These are phyloP conservation scores for Vidua macroura DNA, from an alignment of 2,113 vertebrate species.

Conservation along the genomic window DNA sequence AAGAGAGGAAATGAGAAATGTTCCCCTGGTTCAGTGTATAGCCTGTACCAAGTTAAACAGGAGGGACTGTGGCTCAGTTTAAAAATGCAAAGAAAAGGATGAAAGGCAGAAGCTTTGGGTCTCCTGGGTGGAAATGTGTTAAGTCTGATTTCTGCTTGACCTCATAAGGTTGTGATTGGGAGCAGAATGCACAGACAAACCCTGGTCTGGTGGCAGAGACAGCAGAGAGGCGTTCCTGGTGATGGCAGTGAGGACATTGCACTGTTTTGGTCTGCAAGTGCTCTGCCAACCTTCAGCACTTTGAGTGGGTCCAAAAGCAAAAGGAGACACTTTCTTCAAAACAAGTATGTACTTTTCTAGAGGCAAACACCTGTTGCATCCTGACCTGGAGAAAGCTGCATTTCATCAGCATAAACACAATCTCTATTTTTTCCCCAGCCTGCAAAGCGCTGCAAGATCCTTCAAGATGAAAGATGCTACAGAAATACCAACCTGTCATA, in stretches of 20 bases:
- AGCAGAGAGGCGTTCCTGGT: background rate
- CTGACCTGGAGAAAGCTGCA: background rate
- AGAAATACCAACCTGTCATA: background rate
- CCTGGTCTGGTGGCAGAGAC: background rate
- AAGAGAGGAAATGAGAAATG: background rate
- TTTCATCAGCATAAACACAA: background rate
- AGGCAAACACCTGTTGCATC: background rate
- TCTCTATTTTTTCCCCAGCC: background rate
- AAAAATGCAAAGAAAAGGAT: background rate
- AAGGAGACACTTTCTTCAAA: background rate
- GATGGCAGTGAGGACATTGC: background rate
- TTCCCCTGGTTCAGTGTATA: background rate
- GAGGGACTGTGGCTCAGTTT: background rate
- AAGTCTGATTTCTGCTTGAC: background rate
- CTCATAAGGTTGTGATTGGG: background rate
- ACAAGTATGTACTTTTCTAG: background rate
- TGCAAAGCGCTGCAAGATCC: background rate
- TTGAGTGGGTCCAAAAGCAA: background rate
- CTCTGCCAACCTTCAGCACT: background rate
- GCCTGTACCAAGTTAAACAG: slow-evolving; percentile 12
- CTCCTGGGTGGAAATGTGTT: background rate
- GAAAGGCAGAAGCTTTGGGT: background rate
- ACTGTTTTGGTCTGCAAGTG: background rate
- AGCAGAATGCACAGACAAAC: background rate
- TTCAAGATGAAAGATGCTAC: background rate